These are phyloP conservation scores for Sebastes miniatus DNA, from an alignment of 2,797 vertebrate genomes.

Conservation along the genomic window DNA sequence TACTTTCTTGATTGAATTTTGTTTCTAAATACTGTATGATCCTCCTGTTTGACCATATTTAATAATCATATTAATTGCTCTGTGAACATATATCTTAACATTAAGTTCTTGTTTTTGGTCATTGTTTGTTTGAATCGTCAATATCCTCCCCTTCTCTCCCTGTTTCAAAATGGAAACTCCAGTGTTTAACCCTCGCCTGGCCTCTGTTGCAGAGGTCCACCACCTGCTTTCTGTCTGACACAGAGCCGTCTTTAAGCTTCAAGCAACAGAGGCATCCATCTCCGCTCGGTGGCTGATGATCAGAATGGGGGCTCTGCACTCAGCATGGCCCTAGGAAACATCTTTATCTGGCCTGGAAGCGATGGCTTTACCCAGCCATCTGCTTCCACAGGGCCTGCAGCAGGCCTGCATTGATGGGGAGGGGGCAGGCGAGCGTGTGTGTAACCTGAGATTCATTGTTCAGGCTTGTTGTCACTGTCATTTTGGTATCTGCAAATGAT, in stretches of 20 bases:
- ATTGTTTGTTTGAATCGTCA: not conserved
- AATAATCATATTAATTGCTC: not conserved
- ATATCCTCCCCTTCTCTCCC: not conserved
- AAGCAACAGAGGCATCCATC: slow-evolving; percentile 60
- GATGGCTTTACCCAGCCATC: slow-evolving; percentile 68
- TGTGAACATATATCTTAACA: not conserved
- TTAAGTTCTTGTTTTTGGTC: not conserved
- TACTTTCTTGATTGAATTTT: too few species aligned
- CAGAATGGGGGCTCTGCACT: slow-evolving; percentile 50
- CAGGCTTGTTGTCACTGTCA: slow-evolving; percentile 18
- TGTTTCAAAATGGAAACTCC: not conserved
- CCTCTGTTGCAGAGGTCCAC: slow-evolving; percentile 21
- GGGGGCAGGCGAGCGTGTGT: not conserved
- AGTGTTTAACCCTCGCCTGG: slow-evolving; percentile 11
- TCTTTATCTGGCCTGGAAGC: slow-evolving; percentile 73
- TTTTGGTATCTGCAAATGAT: slow-evolving; percentile 15
- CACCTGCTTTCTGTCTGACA: slow-evolving; percentile 69
- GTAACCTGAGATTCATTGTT: slow-evolving; percentile 53
- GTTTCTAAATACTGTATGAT: too few species aligned
- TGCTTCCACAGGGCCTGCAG: slow-evolving; percentile 41
- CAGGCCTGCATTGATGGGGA: not conserved
- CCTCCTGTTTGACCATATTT: not conserved
- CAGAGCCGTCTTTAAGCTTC: slow-evolving; percentile 42
- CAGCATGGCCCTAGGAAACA: slow-evolving; percentile 60
- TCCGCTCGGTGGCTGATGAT: slow-evolving; percentile 61